Percentiles rank a stretch among this genome's conserved stretches.
Conservation (phyloP, 2,797 vertebrate genomes). For the Remorina albescens region DNA sequence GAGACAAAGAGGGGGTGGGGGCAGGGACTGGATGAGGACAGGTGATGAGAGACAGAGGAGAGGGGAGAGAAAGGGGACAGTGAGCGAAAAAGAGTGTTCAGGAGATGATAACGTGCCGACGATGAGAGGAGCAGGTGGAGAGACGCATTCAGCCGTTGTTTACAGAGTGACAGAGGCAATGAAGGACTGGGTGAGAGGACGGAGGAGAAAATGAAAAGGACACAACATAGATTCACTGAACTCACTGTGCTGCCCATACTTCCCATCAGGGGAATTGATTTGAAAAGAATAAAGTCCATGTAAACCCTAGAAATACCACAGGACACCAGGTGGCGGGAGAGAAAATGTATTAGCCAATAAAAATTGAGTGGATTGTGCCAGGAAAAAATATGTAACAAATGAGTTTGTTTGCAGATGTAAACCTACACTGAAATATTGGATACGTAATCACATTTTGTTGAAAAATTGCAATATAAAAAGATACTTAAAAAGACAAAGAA, state of each 20-base stretch:
- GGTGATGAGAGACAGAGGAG: constrained; percentile 54
- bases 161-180: constrained; percentile 65
- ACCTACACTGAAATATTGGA: background rate
- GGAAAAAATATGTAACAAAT: background rate
- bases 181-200: constrained; percentile 36
- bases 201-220: constrained; percentile 61
- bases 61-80: constrained; percentile 51
- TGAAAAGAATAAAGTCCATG: constrained; percentile 54
- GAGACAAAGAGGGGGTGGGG: background rate
- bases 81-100: constrained; percentile 55
- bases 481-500: background rate
- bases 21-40: constrained; percentile 41
- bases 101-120: constrained; percentile 64
- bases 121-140: constrained; percentile 76
- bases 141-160: constrained; percentile 62
- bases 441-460: constrained; percentile 7
- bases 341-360: constrained; percentile 40
- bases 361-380: constrained; percentile 27
- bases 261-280: constrained; percentile 67
- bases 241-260: constrained; percentile 35
- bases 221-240: constrained; percentile 54
- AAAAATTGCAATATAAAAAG: background rate
- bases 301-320: constrained; percentile 54
- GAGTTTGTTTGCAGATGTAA: constrained; percentile 24
- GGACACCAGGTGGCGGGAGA: constrained; percentile 55